These are phyloP conservation scores for Actinemys pallida DNA, from an alignment of 2,113 vertebrate genomes.

Conservation along the genomic window DNA sequence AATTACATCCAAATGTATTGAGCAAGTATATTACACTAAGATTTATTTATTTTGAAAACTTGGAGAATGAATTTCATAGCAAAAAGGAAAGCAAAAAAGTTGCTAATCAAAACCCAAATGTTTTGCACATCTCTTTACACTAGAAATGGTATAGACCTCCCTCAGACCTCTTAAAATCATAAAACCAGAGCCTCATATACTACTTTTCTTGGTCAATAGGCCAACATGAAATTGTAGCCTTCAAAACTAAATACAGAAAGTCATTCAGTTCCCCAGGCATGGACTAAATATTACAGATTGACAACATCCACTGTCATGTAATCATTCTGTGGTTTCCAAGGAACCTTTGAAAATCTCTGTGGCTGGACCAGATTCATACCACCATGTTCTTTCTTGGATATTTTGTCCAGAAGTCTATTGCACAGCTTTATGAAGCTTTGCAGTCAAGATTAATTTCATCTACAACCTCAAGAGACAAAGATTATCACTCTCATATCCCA, in stretches of 20 bases:
- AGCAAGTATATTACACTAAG: background rate
- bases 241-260: background rate
- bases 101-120: background rate
- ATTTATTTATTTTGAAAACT: background rate
- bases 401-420: background rate
- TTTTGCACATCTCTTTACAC: background rate
- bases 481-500: conserved; percentile 5
- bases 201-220: background rate
- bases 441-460: conserved; percentile 2
- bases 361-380: background rate
- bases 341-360: background rate
- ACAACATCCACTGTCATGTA: background rate
- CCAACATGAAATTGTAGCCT: background rate
- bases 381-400: background rate
- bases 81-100: background rate
- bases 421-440: background rate
- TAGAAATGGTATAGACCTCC: background rate
- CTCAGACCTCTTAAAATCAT: background rate
- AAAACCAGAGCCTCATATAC: background rate
- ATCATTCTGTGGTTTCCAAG: background rate
- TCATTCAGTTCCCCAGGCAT: background rate
- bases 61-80: background rate
- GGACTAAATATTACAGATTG: background rate
- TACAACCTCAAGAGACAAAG: conserved; percentile 13
- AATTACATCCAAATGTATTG: background rate